Percentiles rank a stretch among this genome's conserved stretches.
phyloP scores from a whole-genome alignment of 2,888 invertebrate genomes.

The Gortyna flavago region DNA sequence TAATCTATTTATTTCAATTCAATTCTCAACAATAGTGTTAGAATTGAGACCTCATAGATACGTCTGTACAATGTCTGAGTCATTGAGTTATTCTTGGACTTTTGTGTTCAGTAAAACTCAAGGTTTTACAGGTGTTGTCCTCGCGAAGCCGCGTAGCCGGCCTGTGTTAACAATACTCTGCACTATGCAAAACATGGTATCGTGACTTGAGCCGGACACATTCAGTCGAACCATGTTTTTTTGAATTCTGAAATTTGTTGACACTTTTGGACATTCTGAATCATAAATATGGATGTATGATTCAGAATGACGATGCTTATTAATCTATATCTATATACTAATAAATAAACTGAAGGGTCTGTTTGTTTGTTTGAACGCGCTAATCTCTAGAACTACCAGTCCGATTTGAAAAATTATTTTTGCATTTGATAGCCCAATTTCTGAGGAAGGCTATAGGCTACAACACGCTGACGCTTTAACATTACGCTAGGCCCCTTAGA shows the following conservation, averaged over 20 bases:
- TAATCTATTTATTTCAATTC: neutral
- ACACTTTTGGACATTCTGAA: neutral
- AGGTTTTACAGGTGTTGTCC: constrained; percentile 27
- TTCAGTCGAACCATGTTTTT: neutral
- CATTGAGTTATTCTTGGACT: constrained; percentile 25
- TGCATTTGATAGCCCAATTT: too few species aligned
- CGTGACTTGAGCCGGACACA: neutral
- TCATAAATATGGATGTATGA: neutral
- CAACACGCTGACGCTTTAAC: too few species aligned
- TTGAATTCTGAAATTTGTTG: neutral
- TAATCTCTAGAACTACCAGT: too few species aligned
- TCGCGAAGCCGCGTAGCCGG: neutral
- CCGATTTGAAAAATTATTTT: too few species aligned
- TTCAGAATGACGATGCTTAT: too few species aligned
- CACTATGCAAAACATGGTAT: neutral
- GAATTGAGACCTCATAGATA: neutral
- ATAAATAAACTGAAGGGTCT: too few species aligned
- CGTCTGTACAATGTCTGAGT: constrained; percentile 12
- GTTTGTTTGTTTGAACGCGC: too few species aligned
- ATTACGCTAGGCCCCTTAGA: too few species aligned
- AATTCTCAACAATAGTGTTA: constrained; percentile 14
- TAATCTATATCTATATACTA: too few species aligned
- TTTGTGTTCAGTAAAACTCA: constrained; percentile 9
- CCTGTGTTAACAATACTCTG: constrained; percentile 6
- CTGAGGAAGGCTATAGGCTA: too few species aligned